Percentiles rank a stretch among this genome's conserved stretches.
Conservation (phyloP, 2,797 vertebrate species). For the Jordanella pulchra region DNA sequence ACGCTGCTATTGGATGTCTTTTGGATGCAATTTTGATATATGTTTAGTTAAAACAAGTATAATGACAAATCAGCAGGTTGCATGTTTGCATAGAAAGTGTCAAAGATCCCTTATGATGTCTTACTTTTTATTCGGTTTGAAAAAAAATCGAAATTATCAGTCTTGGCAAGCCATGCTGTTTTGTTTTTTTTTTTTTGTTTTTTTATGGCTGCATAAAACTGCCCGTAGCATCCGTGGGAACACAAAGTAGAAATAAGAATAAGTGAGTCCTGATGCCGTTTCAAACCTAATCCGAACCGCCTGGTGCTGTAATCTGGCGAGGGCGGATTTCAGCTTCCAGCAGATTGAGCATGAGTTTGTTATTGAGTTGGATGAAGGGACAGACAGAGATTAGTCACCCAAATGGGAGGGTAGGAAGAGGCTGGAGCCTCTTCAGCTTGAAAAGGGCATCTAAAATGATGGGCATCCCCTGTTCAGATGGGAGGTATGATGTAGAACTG, state of each 20-base stretch:
- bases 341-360: conserved; percentile 64
- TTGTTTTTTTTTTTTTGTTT: neutral
- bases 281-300: conserved; percentile 58
- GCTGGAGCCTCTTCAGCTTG: conserved; percentile 6
- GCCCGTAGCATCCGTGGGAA: neutral
- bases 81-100: neutral
- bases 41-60: neutral
- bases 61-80: neutral
- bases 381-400: conserved; percentile 42
- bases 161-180: conserved; percentile 5
- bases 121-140: neutral
- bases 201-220: neutral
- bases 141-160: neutral
- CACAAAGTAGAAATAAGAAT: conserved; percentile 25
- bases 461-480: neutral
- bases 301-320: conserved; percentile 60
- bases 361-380: conserved; percentile 64
- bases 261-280: conserved; percentile 24
- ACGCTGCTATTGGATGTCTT: too few species aligned
- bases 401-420: conserved; percentile 2
- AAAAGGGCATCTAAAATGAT: neutral
- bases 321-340: conserved; percentile 45
- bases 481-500: neutral
- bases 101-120: neutral
- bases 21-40: neutral